Evolutionary conservation across 2,113 vertebrate species (phyloP), one percentile per base, ranked within the genome.

Genomic region (Xenopus laevis): DNA sequence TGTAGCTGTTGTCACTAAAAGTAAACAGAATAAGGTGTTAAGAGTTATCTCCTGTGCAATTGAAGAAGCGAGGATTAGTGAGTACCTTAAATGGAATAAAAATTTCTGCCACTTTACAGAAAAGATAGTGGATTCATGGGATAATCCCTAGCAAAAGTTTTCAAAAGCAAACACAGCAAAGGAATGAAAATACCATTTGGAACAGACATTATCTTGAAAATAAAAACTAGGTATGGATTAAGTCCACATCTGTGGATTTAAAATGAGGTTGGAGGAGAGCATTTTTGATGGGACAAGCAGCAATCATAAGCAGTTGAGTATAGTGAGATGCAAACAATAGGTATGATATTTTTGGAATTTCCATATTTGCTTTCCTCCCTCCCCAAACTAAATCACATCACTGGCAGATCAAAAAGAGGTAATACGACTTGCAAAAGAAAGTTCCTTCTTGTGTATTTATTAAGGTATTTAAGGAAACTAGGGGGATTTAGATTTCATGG

Each of bases 1-100:
- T 0, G 97, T 98, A 9, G 97, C 97, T 11, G 96, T 98, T 59
- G 96, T 98, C 58, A 98, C 97, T 99, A 76, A 0, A 78, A 75
- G 27, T 6, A 72, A 58, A 47, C 74, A 71, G 60, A 17, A 64
- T 20, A 40, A 40, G 33, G 33, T 0, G 47, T 55, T 55, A 55
- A 55, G 53, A 55, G 18, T 55, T 55, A 55, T 13, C 15, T 55
- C 16, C 15, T 55, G 13, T 55, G 13, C 53, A 55, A 9, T 55
- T 55, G 17, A 55, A 13, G 53, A 55, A 55, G 13, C 13, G 15
- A 55, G 17, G 53, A 55, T 55, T 55, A 55, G 15, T 16, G 52
- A 13, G 52, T n/a, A n/a, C 17, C 4, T 18, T 55, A 55, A 55
- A 55, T 9, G 17, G 15, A n/a, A 55, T 55, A n/a, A 3, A 55